A percentile compares a stretch with the other conserved stretches of the same genome.
Evolutionary conservation across 2,888 invertebrate species (phyloP).

Genomic region (Choristoneura rosaceana): DNA sequence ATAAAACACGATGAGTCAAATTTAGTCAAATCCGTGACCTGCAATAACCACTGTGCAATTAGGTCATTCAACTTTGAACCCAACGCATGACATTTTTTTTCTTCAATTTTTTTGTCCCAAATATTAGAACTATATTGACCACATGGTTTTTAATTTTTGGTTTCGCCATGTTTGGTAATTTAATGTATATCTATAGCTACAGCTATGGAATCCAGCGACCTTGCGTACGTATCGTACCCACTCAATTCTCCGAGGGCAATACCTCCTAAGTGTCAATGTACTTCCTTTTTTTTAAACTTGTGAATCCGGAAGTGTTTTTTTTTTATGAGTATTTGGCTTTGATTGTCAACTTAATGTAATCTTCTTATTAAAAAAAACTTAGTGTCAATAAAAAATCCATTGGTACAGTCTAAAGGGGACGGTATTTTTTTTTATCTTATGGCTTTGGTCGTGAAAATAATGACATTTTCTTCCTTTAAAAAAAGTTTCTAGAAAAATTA

Average conservation of each 20-base stretch:
- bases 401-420: too few species aligned
- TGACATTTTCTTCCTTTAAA: too few species aligned
- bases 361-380: too few species aligned
- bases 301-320: background rate
- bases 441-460: too few species aligned
- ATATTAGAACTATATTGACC: background rate
- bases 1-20: background rate
- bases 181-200: background rate
- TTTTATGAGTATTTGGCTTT: background rate
- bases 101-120: background rate
- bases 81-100: slow-evolving; percentile 2
- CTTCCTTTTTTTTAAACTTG: slow-evolving; percentile 2
- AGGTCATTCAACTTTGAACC: slow-evolving; percentile 18
- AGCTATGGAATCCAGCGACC: background rate
- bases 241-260: background rate
- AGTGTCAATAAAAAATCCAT: too few species aligned
- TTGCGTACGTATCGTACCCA: background rate
- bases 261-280: background rate
- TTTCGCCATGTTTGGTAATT: background rate
- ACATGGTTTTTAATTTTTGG: background rate
- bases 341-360: background rate
- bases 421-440: too few species aligned
- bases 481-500: too few species aligned
- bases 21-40: slow-evolving; percentile 1
- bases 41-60: slow-evolving; percentile 3